phyloP scores from a whole-genome alignment of 2,113 vertebrate genomes.

The Pygathrix nemaeus region DNA sequence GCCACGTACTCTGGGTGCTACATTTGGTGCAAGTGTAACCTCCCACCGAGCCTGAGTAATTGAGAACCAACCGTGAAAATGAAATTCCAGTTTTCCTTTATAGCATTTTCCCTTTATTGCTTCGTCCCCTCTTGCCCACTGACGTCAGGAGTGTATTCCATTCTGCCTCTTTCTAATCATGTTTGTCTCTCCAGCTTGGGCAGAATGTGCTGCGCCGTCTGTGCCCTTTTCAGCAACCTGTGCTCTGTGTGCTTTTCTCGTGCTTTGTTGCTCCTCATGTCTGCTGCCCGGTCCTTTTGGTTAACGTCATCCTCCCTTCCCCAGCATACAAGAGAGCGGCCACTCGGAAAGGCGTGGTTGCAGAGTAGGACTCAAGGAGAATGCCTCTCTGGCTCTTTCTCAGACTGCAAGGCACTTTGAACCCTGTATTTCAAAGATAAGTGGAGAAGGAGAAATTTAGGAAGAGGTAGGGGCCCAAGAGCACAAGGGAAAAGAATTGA shows the following conservation, averaged over 20 bases:
- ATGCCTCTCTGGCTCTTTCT: background rate
- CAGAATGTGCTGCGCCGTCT: background rate
- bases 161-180: background rate
- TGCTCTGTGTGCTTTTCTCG: background rate
- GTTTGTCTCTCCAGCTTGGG: background rate
- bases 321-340: rapidly evolving
- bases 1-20: rapidly evolving
- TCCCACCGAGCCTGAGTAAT: background rate
- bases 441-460: background rate
- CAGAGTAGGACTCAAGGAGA: background rate
- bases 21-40: rapidly evolving
- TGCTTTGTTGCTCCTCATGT: background rate
- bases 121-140: background rate
- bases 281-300: background rate
- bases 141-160: background rate
- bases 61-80: background rate
- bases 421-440: background rate
- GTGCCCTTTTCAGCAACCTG: background rate
- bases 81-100: background rate
- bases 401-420: background rate
- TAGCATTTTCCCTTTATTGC: background rate
- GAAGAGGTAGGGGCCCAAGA: background rate
- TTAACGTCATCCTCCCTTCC: background rate
- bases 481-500: background rate
- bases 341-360: background rate